Evolutionary conservation across 2,888 invertebrate genomes (phyloP).

Genomic region (Polyommatus iphigenia): DNA sequence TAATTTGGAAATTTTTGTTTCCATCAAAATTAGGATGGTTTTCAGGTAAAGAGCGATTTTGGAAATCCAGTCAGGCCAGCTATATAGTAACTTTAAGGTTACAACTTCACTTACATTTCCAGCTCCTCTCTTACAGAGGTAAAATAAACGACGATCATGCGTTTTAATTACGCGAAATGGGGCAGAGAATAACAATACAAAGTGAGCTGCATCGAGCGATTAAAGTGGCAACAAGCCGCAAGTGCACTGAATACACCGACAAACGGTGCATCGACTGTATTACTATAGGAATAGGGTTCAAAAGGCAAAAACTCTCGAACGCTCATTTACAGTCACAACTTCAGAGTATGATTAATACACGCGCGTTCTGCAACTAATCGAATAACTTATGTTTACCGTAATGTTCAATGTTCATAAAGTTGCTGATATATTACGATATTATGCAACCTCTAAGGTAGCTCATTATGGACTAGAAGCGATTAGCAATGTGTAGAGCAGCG

Average conservation of each 20-base stretch:
- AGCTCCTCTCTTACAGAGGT: no score
- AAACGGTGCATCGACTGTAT: background rate
- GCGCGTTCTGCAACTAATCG: background rate
- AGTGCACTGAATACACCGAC: background rate
- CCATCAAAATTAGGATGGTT: no score
- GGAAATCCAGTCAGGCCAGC: no score
- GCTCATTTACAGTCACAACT: background rate
- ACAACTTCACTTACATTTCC: no score
- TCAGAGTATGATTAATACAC: background rate
- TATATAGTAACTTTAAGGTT: no score
- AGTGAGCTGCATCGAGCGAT: conserved; percentile 20
- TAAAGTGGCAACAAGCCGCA: conserved; percentile 13
- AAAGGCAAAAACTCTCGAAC: background rate
- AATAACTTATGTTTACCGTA: background rate
- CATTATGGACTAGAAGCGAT: no score
- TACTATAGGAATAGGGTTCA: background rate
- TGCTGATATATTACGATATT: background rate
- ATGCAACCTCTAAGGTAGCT: background rate
- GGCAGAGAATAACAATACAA: conserved; percentile 21
- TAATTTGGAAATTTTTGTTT: no score
- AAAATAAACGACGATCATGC: conserved; percentile 5
- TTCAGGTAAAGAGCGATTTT: no score
- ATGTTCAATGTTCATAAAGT: no score
- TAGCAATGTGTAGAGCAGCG: no score
- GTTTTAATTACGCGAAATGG: conserved; percentile 19